These are phyloP conservation scores for Poecilia velifera DNA, from an alignment of 2,797 vertebrate genomes.

Conservation along the genomic window DNA sequence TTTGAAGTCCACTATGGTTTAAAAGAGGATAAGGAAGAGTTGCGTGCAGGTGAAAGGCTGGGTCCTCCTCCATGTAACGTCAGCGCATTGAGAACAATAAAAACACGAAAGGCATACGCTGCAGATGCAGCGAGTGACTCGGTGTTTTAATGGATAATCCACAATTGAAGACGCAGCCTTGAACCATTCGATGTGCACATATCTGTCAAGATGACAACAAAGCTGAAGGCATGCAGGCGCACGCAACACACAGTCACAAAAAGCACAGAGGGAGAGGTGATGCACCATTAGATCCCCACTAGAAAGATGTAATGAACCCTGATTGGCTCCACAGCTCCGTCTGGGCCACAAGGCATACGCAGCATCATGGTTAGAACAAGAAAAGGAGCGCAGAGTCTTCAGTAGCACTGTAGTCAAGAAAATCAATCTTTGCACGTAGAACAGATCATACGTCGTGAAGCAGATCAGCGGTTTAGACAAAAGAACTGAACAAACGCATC, in stretches of 20 bases:
- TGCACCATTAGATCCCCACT: constrained; percentile 69
- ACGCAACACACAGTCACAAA: constrained; percentile 38
- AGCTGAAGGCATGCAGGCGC: constrained; percentile 21
- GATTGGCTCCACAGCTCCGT: constrained; percentile 54
- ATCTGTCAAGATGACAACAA: constrained; percentile 67
- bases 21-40: constrained; percentile 1
- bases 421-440: constrained; percentile 11
- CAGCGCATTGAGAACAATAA: constrained; percentile 12
- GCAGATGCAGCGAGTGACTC: constrained; percentile 29
- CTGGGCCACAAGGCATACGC: constrained; percentile 45
- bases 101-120: constrained; percentile 14
- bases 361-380: constrained; percentile 40
- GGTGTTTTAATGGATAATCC: constrained; percentile 54
- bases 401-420: constrained; percentile 5
- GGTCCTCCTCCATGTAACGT: constrained; percentile 11
- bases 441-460: neutral
- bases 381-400: constrained; percentile 12
- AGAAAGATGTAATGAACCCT: constrained; percentile 68
- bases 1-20: neutral
- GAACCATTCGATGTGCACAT: constrained; percentile 39
- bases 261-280: constrained; percentile 51
- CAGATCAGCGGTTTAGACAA: neutral
- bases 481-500: neutral
- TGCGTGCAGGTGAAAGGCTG: constrained; percentile 11
- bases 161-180: constrained; percentile 46